Conservation (phyloP, 2,113 vertebrate genomes). For the Tachuris rubrigastra region DNA sequence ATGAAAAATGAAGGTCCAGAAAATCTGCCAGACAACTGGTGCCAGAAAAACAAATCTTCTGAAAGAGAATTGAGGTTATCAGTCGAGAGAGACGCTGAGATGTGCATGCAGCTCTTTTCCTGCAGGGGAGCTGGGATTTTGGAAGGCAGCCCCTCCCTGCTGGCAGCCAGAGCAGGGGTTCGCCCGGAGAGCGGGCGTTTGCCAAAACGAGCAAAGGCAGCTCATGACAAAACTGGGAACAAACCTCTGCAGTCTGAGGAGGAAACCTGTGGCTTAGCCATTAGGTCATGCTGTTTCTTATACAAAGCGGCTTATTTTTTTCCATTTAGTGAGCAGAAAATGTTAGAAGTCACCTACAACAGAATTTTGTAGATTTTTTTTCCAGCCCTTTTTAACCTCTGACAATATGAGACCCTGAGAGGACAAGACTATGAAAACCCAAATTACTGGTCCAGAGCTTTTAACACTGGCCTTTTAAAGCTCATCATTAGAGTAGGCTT, state of each 20-base stretch:
- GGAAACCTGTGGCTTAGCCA: constrained; percentile 26
- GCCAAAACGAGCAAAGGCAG: neutral
- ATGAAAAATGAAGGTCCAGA: neutral
- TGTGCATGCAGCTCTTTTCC: neutral
- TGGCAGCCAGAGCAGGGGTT: neutral
- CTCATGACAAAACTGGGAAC: neutral
- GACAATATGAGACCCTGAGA: neutral
- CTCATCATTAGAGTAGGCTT: neutral
- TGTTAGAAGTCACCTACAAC: neutral
- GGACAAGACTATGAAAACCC: neutral
- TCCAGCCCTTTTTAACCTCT: neutral
- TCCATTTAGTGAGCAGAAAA: constrained; percentile 29
- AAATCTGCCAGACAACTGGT: neutral
- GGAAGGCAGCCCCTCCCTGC: neutral
- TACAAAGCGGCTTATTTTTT: neutral
- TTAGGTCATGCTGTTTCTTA: constrained; percentile 21
- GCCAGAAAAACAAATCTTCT: constrained; percentile 22
- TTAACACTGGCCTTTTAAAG: neutral
- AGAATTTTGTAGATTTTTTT: neutral
- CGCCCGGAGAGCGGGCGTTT: accelerated
- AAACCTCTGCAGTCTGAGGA: constrained; percentile 3
- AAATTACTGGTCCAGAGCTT: neutral
- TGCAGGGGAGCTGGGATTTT: neutral
- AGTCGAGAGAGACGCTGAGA: neutral
- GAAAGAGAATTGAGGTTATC: neutral